Conservation (phyloP, 2,888 invertebrate genomes). For the Nemapogon koenigi region DNA sequence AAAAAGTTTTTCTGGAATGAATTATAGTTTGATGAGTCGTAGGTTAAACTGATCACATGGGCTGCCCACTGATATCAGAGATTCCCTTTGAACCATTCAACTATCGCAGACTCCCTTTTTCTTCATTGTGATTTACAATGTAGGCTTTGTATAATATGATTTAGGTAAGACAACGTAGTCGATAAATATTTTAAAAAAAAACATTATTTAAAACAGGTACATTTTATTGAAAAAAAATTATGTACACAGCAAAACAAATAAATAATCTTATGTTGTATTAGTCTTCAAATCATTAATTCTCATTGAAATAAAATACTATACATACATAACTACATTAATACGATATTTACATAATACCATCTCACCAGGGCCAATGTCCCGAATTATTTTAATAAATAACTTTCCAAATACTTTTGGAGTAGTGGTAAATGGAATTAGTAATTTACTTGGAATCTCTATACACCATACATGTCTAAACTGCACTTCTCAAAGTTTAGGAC, state of each 20-base stretch:
- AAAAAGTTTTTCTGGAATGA: no score
- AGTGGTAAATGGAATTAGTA: constrained; percentile 39
- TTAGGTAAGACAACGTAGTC: no score
- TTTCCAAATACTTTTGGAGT: constrained; percentile 51
- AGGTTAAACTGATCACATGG: no score
- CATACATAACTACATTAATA: constrained; percentile 60
- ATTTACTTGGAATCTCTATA: constrained; percentile 45
- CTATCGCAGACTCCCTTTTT: no score
- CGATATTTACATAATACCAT: constrained; percentile 63
- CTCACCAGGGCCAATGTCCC: constrained; percentile 44
- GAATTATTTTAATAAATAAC: constrained; percentile 53
- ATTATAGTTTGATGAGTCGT: no score
- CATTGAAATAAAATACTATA: constrained; percentile 63
- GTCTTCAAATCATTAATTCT: constrained; percentile 65
- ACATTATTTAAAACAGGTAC: constrained; percentile 53
- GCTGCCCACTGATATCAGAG: no score
- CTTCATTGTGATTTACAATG: no score
- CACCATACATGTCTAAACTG: neutral
- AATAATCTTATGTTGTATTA: constrained; percentile 65
- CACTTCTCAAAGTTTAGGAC: neutral
- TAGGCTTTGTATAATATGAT: no score
- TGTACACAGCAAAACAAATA: constrained; percentile 67
- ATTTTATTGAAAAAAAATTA: constrained; percentile 66
- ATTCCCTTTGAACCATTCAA: no score
- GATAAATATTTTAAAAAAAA: no score